A percentile compares a stretch with the other conserved stretches of the same genome.
These are phyloP conservation scores for Ruditapes philippinarum DNA, from an alignment of 1,140 invertebrate species.

Conservation along the genomic window DNA sequence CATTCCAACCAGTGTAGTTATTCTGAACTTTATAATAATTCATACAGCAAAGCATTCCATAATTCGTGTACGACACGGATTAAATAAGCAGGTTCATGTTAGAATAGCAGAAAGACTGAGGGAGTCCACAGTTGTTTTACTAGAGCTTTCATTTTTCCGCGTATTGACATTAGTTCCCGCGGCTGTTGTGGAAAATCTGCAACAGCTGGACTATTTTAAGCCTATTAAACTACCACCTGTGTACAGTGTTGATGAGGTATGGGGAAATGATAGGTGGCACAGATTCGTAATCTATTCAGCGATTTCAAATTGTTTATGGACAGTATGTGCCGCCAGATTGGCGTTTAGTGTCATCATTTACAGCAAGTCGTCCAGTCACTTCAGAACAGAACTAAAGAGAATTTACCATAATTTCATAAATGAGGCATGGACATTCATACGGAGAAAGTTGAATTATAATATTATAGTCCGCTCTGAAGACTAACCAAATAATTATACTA, in stretches of 20 bases:
- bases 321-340: conserved; percentile 78
- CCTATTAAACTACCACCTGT: conserved; percentile 28
- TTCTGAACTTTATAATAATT: conserved; percentile 79
- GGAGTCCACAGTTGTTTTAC: conserved; percentile 72
- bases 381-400: conserved; percentile 68
- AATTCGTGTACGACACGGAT: conserved; percentile 11
- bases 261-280: conserved; percentile 69
- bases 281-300: conserved; percentile 74
- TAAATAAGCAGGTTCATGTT: conserved; percentile 32
- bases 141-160: conserved; percentile 80
- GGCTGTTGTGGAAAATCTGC: conserved; percentile 75
- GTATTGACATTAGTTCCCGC: conserved; percentile 79
- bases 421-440: background rate
- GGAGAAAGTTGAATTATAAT: background rate
- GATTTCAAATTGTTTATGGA: conserved; percentile 72
- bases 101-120: conserved; percentile 19
- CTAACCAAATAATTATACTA: background rate
- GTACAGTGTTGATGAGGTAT: conserved; percentile 65
- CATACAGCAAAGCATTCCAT: conserved; percentile 66
- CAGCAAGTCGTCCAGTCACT: conserved; percentile 74
- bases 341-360: conserved; percentile 81
- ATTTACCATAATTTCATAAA: background rate
- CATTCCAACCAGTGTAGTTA: conserved; percentile 69
- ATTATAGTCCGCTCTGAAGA: background rate
- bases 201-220: conserved; percentile 63